Percentiles rank a stretch among this genome's conserved stretches.
phyloP scores from a whole-genome alignment of 1,140 invertebrate species.

The Adelges cooleyi region DNA sequence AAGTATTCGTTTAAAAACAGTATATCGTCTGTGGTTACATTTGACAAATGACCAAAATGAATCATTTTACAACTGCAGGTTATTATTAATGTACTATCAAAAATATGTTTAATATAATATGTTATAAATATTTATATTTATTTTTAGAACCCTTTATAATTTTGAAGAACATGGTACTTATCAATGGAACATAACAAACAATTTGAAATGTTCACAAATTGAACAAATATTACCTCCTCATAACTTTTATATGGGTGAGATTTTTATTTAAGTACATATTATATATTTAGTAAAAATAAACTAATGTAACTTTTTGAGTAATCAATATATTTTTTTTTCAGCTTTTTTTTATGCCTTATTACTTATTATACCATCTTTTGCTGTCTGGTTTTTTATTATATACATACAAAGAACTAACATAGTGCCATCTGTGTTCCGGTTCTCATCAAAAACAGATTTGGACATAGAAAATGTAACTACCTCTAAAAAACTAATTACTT shows the following conservation, averaged over 20 bases:
- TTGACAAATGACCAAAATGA: slow-evolving; percentile 2
- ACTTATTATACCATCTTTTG: slow-evolving; percentile 9
- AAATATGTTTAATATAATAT: too few species aligned
- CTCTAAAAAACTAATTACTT: too few species aligned
- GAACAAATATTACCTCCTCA: not conserved
- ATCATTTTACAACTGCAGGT: slow-evolving; percentile 24
- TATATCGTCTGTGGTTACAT: slow-evolving; percentile 17
- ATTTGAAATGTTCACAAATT: slow-evolving; percentile 2
- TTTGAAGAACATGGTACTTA: slow-evolving; percentile 29
- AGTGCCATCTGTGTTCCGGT: slow-evolving; percentile 24
- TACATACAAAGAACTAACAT: slow-evolving; percentile 12
- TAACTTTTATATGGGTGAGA: slow-evolving; percentile 17
- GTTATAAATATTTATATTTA: too few species aligned
- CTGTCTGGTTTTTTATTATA: slow-evolving; percentile 8
- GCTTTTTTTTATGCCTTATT: slow-evolving; percentile 5
- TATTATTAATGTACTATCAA: too few species aligned
- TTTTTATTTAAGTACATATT: not conserved
- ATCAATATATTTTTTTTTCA: not conserved
- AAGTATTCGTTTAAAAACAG: slow-evolving; percentile 17
- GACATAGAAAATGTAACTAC: slow-evolving; percentile 24
- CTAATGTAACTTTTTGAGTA: not conserved
- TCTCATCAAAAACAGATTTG: slow-evolving; percentile 20
- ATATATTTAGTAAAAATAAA: not conserved
- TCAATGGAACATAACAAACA: slow-evolving; percentile 24
- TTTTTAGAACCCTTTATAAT: slow-evolving; percentile 4